phyloP scores from a whole-genome alignment of 2,797 vertebrate species.

The Spinus pinus region DNA sequence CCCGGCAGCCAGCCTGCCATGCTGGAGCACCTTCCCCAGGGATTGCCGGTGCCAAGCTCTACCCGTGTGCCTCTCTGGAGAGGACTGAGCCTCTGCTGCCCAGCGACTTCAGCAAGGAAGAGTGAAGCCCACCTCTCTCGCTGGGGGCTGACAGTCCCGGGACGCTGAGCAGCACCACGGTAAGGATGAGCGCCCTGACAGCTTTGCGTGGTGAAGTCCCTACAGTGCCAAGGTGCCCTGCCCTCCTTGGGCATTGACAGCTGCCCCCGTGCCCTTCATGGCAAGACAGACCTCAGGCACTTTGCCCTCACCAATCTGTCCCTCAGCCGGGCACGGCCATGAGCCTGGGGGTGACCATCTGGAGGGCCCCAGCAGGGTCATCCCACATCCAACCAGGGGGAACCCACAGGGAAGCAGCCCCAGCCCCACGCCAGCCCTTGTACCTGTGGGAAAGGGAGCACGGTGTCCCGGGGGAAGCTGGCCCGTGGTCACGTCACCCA shows the following conservation, averaged over 20 bases:
- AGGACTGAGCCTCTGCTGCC: background rate
- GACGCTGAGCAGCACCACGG: background rate
- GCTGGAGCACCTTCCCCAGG: fast-evolving
- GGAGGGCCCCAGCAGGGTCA: background rate
- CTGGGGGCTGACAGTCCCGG: background rate
- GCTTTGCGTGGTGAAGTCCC: background rate
- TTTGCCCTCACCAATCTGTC: background rate
- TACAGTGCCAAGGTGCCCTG: background rate
- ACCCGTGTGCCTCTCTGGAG: background rate
- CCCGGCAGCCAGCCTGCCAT: background rate
- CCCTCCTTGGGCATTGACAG: too few species aligned
- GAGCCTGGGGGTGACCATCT: background rate
- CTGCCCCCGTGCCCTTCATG: background rate
- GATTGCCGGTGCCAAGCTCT: background rate
- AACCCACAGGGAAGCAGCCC: too few species aligned
- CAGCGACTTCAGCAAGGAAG: fast-evolving
- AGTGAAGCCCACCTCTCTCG: background rate
- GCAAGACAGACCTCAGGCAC: background rate
- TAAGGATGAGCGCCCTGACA: background rate
- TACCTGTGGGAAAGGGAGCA: background rate
- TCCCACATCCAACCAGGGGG: background rate
- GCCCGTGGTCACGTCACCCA: background rate
- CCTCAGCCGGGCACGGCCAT: too few species aligned
- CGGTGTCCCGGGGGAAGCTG: background rate
- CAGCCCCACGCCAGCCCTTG: background rate